These are phyloP conservation scores for Gadus chalcogrammus DNA, from an alignment of 2,113 vertebrate genomes.

Conservation along the genomic window DNA sequence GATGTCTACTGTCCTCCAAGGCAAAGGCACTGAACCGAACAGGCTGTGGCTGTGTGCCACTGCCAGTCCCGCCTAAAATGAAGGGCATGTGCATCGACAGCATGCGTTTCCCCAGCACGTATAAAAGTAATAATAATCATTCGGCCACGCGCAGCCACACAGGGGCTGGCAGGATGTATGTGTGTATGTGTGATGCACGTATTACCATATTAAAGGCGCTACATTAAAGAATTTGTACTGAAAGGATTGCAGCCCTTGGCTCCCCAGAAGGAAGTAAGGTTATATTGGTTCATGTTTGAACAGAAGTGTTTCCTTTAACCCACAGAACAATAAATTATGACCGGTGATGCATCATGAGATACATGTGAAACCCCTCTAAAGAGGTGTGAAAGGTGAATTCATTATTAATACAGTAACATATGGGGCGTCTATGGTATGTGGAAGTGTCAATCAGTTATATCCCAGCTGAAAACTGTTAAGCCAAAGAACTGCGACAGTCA, in stretches of 20 bases:
- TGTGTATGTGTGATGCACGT: slow-evolving; percentile 47
- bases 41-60: slow-evolving; percentile 27
- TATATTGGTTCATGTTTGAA: not conserved
- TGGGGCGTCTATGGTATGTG: too few relatives aligned
- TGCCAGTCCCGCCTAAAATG: slow-evolving; percentile 48
- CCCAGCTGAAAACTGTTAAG: too few relatives aligned
- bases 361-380: slow-evolving; percentile 27
- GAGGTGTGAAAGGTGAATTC: too few relatives aligned
- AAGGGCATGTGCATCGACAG: slow-evolving; percentile 46
- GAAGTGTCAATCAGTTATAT: too few relatives aligned
- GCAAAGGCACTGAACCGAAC: slow-evolving; percentile 42
- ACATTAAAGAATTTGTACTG: not conserved
- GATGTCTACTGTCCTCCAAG: slow-evolving; percentile 60
- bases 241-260: not conserved
- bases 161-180: slow-evolving; percentile 36
- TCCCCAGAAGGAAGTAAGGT: not conserved
- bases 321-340: not conserved
- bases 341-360: slow-evolving; percentile 56
- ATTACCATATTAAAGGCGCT: slow-evolving; percentile 47
- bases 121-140: slow-evolving; percentile 51
- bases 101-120: slow-evolving; percentile 65
- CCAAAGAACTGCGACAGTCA: too few relatives aligned
- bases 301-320: not conserved
- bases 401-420: too few relatives aligned
- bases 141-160: slow-evolving; percentile 57